Evolutionary conservation across 2,888 invertebrate genomes (phyloP).

Genomic region (Nemotelus pantherinus): DNA sequence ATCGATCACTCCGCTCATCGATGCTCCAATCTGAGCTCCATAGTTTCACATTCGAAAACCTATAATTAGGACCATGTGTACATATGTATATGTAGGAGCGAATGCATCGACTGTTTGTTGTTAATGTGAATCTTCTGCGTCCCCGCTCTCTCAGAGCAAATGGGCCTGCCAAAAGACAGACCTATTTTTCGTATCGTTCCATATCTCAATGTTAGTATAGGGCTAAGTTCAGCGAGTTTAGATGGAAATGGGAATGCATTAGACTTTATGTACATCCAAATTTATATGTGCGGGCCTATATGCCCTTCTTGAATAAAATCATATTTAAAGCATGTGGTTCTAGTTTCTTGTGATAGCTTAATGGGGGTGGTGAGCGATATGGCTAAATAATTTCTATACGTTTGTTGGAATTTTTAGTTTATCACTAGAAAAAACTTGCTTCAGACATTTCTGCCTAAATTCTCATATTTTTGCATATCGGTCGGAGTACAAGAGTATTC

Average conservation of each 20-base stretch:
- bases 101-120: no score
- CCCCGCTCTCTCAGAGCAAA: conserved; percentile 33
- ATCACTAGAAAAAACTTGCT: no score
- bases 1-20: conserved; percentile 37
- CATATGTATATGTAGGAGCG: neutral
- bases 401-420: no score
- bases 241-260: conserved; percentile 19
- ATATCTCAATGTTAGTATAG: conserved; percentile 25
- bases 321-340: conserved; percentile 14
- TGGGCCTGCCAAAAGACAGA: conserved; percentile 41
- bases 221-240: conserved; percentile 37
- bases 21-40: conserved; percentile 22
- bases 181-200: conserved; percentile 31
- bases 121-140: no score
- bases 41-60: conserved; percentile 21
- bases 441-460: no score
- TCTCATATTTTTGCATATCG: no score
- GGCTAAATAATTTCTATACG: no score
- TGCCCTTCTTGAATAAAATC: no score
- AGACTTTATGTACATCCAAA: no score
- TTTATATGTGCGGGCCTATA: no score
- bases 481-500: no score
- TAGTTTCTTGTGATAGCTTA: conserved; percentile 7
- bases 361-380: no score
- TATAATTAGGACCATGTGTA: conserved; percentile 30